Evolutionary conservation across 2,797 vertebrate species (phyloP), one percentile per base, ranked within the genome.

Genomic region (Labroides dimidiatus): DNA sequence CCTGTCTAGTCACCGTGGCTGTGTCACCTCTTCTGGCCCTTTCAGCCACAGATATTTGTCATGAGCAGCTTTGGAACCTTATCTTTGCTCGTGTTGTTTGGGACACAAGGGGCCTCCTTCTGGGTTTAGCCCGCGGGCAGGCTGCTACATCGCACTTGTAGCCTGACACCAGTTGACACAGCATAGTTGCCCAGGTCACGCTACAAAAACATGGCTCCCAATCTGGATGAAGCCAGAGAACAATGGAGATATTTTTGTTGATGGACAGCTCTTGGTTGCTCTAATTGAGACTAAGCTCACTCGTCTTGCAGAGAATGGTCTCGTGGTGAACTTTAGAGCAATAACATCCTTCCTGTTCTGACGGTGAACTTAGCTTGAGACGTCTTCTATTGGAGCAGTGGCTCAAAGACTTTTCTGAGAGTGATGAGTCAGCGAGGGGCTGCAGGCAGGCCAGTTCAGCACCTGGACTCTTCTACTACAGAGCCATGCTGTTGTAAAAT

Each of bases 111-210:
- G 83, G 80, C 71, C 81, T 87, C 71, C 72, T 84, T 89, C 82
- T 78, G 85, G 71, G 60, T 77, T 82, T 90, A 72, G 92, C 94
- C 93, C 84, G 74, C 82, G 84, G 94, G 89, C 90, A 88, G 64
- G 82, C 82, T 80, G 82, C 78, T 83, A 83, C 83, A 80, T 84
- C 64, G 84, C 87, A 88, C 92, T 91, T 89, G 93, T 91, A 92
- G 90, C 87, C 90, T 93, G 93, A 94, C 92, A 94, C 93, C 93
- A 92, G 91, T 95, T 95, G 93, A 94, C 93, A 94, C 88, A 88
- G 87, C 78, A 91, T 91, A 87, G 90, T 90, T 91, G 75, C 87
- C 84, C 90, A 87, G 93, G 93, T 95, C 93, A 92, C 85, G 83
- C 83, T 91, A 92, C 88, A 93, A 94, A 93, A 94, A 95, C 93